phyloP scores from a whole-genome alignment of 2,888 invertebrate genomes.

The Parochlus steinenii region DNA sequence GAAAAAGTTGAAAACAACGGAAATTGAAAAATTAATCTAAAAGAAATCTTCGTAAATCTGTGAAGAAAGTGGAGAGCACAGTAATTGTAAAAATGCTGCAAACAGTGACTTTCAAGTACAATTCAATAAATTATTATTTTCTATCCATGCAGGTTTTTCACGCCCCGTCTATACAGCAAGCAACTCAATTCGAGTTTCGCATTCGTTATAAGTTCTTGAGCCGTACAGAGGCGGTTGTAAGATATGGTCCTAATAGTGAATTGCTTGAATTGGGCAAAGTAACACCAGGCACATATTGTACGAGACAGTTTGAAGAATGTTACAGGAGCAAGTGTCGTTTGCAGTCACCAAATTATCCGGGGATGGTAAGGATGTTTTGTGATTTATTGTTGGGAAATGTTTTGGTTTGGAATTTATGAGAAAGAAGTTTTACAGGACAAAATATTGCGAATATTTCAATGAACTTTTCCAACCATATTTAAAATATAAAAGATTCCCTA shows the following conservation, averaged over 20 bases:
- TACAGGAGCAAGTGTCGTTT: constrained; percentile 69
- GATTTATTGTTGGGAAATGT: constrained; percentile 34
- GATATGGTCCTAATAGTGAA: constrained; percentile 58
- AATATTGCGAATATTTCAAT: constrained; percentile 19
- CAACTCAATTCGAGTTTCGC: constrained; percentile 62
- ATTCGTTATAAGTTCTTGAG: constrained; percentile 69
- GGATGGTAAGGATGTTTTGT: too few relatives aligned
- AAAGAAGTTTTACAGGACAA: constrained; percentile 11
- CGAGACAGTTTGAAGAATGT: constrained; percentile 72
- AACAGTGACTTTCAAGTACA: neutral
- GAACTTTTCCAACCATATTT: too few relatives aligned
- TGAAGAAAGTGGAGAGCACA: neutral
- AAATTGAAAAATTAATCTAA: too few relatives aligned
- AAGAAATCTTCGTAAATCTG: too few relatives aligned
- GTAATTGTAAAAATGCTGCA: neutral
- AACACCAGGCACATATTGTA: constrained; percentile 69
- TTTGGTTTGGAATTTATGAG: neutral
- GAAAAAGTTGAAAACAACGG: too few relatives aligned
- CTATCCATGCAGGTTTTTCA: constrained; percentile 33
- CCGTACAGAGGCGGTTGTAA: constrained; percentile 59
- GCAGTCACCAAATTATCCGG: constrained; percentile 83
- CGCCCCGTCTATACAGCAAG: constrained; percentile 46
- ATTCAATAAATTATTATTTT: too few relatives aligned
- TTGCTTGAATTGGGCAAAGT: constrained; percentile 71
- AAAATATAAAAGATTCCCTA: neutral